phyloP scores from a whole-genome alignment of 2,113 vertebrate genomes.

The Pica pica region DNA sequence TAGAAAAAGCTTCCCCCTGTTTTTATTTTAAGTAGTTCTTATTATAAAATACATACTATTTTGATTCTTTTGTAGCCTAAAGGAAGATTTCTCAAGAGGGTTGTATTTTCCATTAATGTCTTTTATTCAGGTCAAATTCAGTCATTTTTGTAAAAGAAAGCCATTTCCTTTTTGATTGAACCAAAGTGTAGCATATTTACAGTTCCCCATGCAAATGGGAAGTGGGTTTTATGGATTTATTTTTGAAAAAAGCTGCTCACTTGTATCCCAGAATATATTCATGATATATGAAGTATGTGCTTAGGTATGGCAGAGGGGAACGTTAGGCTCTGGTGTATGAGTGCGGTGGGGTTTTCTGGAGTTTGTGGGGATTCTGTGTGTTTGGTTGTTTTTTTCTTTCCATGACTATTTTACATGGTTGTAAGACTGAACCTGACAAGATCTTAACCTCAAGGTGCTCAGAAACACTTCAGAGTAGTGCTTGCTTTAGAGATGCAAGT shows the following conservation, averaged over 20 bases:
- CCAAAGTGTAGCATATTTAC: not conserved
- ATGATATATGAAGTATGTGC: not conserved
- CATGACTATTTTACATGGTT: not conserved
- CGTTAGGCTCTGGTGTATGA: not conserved
- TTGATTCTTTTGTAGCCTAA: not conserved
- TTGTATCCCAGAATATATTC: not conserved
- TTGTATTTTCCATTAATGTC: not conserved
- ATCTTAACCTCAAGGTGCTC: not conserved
- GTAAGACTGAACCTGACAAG: not conserved
- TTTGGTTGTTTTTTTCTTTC: not conserved
- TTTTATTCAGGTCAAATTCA: not conserved
- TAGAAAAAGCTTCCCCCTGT: accelerated
- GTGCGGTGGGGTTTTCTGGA: not conserved
- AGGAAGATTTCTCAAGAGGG: accelerated
- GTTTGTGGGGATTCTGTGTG: not conserved
- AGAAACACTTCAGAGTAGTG: not conserved
- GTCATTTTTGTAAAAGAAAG: not conserved
- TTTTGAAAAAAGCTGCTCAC: not conserved
- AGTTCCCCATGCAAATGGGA: not conserved
- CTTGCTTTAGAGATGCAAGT: not conserved
- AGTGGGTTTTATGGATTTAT: not conserved
- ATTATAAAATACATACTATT: not conserved
- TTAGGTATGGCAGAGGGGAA: not conserved
- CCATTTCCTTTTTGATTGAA: not conserved
- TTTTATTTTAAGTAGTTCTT: not conserved